Evolutionary conservation across 2,888 invertebrate genomes (phyloP).

Genomic region (Aporophyla nigra): DNA sequence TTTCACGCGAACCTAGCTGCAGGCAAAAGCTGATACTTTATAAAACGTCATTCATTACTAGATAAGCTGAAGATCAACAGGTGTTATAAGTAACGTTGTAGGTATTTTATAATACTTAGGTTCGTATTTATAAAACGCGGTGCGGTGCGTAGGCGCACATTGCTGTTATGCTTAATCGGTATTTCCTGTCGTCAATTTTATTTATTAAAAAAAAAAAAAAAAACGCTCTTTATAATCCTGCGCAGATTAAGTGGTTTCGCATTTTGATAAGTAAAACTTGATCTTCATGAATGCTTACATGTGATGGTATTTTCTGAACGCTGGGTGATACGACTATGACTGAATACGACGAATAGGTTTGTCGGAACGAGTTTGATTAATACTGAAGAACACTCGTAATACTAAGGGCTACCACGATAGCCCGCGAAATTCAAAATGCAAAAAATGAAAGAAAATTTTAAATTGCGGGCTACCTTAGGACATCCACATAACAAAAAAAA

Average conservation of each 20-base stretch:
- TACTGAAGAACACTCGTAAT: neutral
- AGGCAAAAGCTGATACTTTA: too few relatives aligned
- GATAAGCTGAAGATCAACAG: constrained; percentile 2
- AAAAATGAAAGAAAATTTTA: too few relatives aligned
- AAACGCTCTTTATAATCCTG: constrained; percentile 7
- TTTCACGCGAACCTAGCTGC: too few relatives aligned
- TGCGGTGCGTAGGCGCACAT: neutral
- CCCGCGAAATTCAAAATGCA: too few relatives aligned
- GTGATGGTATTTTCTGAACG: neutral
- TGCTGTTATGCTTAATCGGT: constrained; percentile 1
- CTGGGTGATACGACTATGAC: neutral
- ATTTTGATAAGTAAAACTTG: constrained; percentile 14
- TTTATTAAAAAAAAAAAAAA: neutral
- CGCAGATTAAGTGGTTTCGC: constrained; percentile 28
- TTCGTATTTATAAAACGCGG: neutral
- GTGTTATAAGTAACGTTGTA: neutral
- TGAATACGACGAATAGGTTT: neutral
- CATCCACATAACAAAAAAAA: neutral
- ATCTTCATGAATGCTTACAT: constrained; percentile 6
- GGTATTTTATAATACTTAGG: neutral
- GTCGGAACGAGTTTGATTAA: too few relatives aligned
- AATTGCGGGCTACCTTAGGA: too few relatives aligned
- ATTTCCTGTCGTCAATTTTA: constrained; percentile 12
- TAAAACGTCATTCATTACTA: neutral
- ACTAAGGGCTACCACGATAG: too few relatives aligned